These are phyloP conservation scores for Eriosoma lanigerum DNA, from an alignment of 1,140 invertebrate genomes.

Conservation along the genomic window DNA sequence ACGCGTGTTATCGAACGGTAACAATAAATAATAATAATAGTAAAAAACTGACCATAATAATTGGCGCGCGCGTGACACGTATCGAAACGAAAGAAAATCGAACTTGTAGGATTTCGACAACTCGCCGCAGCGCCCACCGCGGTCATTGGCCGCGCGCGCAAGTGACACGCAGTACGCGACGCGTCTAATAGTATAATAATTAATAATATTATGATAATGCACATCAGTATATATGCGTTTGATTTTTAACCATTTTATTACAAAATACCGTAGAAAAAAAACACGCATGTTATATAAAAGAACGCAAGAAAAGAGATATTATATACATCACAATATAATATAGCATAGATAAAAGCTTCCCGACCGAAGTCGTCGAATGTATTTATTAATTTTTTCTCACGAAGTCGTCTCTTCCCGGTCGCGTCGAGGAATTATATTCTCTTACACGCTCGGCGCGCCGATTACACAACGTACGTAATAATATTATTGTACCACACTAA, in stretches of 20 bases:
- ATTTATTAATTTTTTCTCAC: conserved; percentile 46
- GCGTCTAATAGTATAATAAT: background rate
- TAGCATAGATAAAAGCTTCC: too few relatives aligned
- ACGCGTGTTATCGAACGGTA: too few relatives aligned
- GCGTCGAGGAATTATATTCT: conserved; percentile 9
- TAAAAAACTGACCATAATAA: background rate
- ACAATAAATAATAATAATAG: too few relatives aligned
- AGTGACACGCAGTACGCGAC: background rate
- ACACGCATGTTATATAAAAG: too few relatives aligned
- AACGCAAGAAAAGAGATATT: background rate
- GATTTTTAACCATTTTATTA: too few relatives aligned
- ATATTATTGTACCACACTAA: too few relatives aligned
- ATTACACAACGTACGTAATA: conserved; percentile 4
- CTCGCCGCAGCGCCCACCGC: too few relatives aligned
- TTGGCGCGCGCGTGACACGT: conserved; percentile 11
- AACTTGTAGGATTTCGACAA: background rate
- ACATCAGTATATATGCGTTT: too few relatives aligned
- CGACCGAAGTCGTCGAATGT: conserved; percentile 7
- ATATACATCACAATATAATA: background rate
- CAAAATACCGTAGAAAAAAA: too few relatives aligned
- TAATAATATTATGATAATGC: background rate
- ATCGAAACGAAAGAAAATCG: background rate
- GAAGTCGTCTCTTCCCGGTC: background rate
- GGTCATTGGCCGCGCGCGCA: background rate
- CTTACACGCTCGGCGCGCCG: conserved; percentile 22